phyloP scores from a whole-genome alignment of 2,113 vertebrate species.

The Scortum barcoo region DNA sequence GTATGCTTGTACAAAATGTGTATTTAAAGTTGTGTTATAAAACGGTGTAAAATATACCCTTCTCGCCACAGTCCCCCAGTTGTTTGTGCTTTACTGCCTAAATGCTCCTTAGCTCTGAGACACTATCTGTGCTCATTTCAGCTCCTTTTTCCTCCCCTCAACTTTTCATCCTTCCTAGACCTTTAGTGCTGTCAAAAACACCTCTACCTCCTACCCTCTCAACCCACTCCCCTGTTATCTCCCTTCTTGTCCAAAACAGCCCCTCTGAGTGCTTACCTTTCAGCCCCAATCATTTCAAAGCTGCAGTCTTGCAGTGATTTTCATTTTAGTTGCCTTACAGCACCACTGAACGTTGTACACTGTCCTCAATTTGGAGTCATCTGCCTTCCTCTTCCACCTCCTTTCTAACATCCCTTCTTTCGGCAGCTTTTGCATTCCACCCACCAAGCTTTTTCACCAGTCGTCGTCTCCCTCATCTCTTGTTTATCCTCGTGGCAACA shows the following conservation, averaged over 20 bases:
- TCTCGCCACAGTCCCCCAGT: slow-evolving; percentile 5
- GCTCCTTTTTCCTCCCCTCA: slow-evolving; percentile 29
- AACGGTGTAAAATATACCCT: slow-evolving; percentile 11
- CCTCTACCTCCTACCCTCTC: slow-evolving; percentile 61
- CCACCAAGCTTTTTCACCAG: slow-evolving; percentile 31
- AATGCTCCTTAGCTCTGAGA: slow-evolving; percentile 38
- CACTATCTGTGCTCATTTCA: slow-evolving; percentile 45
- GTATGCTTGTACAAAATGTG: background rate
- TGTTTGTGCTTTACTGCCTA: slow-evolving; percentile 35
- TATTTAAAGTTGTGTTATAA: background rate
- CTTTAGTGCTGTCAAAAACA: slow-evolving; percentile 67
- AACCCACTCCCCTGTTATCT: slow-evolving; percentile 61
- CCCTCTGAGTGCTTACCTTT: slow-evolving; percentile 72
- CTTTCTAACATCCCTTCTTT: slow-evolving; percentile 26
- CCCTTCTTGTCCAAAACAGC: slow-evolving; percentile 67
- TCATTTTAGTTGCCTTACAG: slow-evolving; percentile 68
- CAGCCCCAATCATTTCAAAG: slow-evolving; percentile 71
- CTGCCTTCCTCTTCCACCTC: slow-evolving; percentile 29
- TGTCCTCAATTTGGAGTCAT: slow-evolving; percentile 59
- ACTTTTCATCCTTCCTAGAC: slow-evolving; percentile 40
- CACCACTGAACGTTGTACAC: slow-evolving; percentile 41
- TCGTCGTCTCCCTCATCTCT: slow-evolving; percentile 18
- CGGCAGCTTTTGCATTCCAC: slow-evolving; percentile 36
- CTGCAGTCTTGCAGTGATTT: slow-evolving; percentile 56
- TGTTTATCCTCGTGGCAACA: slow-evolving; percentile 67